Evolutionary conservation across 2,113 vertebrate genomes (phyloP).

Genomic region (Callipepla squamata): DNA sequence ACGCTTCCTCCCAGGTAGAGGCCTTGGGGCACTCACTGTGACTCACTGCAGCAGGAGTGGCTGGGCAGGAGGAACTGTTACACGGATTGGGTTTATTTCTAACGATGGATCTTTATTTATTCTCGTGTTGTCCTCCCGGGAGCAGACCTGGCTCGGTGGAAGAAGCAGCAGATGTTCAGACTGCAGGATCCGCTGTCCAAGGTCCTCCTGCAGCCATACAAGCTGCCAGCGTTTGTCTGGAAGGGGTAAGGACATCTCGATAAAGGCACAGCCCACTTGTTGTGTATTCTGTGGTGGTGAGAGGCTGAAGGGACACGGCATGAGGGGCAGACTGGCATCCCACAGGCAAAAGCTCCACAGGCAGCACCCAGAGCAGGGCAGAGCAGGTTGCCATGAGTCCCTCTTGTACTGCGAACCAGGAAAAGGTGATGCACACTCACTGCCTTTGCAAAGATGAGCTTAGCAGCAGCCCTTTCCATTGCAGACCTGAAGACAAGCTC

Average conservation of each 20-base stretch:
- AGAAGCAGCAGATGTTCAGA: constrained; percentile 32
- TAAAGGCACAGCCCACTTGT: neutral
- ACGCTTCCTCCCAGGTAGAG: constrained; percentile 51
- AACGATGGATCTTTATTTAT: neutral
- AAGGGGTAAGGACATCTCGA: constrained; percentile 45
- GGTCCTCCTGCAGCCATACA: constrained; percentile 42
- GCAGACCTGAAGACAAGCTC: neutral
- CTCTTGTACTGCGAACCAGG: neutral
- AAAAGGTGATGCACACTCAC: neutral
- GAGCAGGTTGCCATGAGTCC: rapidly evolving
- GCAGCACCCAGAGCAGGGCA: neutral
- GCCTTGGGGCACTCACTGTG: neutral
- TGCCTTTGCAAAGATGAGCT: neutral
- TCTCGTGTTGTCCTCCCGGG: neutral
- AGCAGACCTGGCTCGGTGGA: constrained; percentile 46
- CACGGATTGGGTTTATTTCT: neutral
- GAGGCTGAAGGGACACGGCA: neutral
- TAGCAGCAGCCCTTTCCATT: neutral
- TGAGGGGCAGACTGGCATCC: rapidly evolving
- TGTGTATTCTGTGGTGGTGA: rapidly evolving
- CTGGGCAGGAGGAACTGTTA: neutral
- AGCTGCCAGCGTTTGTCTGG: constrained; percentile 37
- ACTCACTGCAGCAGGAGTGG: neutral
- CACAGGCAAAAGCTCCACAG: neutral
- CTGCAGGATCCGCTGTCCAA: constrained; percentile 41